These are phyloP conservation scores for Furnarius figulus DNA, from an alignment of 2,113 vertebrate species.

Conservation along the genomic window DNA sequence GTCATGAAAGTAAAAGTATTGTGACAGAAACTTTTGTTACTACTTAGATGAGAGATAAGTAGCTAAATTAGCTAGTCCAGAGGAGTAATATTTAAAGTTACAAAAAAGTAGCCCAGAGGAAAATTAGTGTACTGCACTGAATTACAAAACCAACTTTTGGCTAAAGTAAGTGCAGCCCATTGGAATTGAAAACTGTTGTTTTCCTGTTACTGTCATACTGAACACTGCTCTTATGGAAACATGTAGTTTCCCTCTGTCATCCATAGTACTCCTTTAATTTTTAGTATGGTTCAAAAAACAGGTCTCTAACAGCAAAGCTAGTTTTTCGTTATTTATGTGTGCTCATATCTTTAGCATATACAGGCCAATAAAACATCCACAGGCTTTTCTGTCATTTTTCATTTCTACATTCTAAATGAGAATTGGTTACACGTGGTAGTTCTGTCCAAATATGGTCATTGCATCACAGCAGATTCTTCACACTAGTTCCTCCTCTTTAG, in stretches of 20 bases:
- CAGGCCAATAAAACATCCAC: background rate
- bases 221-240: background rate
- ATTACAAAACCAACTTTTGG: background rate
- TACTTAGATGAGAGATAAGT: background rate
- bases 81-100: background rate
- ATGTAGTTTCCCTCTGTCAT: background rate
- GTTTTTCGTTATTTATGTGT: conserved; percentile 26
- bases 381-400: background rate
- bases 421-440: background rate
- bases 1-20: background rate
- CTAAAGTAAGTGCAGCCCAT: background rate
- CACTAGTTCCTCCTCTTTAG: background rate
- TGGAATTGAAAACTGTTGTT: background rate
- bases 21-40: background rate
- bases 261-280: background rate
- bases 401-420: background rate
- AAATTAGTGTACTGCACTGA: background rate
- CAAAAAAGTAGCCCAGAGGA: background rate
- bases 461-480: background rate
- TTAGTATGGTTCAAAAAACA: conserved; percentile 4
- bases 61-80: background rate
- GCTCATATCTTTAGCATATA: background rate
- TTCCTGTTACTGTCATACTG: background rate
- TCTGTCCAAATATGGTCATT: background rate
- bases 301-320: background rate